Evolutionary conservation across 2,888 invertebrate genomes (phyloP), one percentile per base, ranked within the genome.

Genomic region (Arctia plantaginis): DNA sequence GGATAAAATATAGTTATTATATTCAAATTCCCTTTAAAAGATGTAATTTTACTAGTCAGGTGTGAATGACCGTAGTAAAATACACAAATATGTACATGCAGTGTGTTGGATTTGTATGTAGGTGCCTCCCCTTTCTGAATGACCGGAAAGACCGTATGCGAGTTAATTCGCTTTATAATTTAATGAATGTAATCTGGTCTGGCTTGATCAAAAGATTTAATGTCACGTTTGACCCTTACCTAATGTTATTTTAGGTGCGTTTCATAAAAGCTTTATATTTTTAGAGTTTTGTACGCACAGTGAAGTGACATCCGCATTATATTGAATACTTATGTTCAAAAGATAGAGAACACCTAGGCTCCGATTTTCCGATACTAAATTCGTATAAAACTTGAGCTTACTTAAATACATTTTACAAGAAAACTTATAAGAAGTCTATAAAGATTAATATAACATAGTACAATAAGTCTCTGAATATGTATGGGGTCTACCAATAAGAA

Each of bases 101-200:
- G 65, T 35, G 59, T 18, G 18, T 67, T 73, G 70, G 73, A 75
- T 77, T 77, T 76, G 77, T 77, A 67, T 55, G 51, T 23, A 51
- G 6, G 51, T 51, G 8, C 51, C 71, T 72, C 83, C 84, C 85
- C 80, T 82, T 79, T 74, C 75, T 68, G 76, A 83, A 79, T 82
- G 82, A 81, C 85, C 88, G 87, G 86, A 81, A 84, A 80, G 27
- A 77, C 71, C 78, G 81, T 85, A 86, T 89, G 84, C 88, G 86
- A 84, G 80, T 84, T 79, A 78, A 73, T 78, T 83, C 82, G 83
- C 85, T 89, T 89, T 89, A 86, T 86, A 87, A 88, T 88, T 87
- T 84, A 88, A 88, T 90, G 87, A 90, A 90, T 91, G 87, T 86
- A 91, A 89, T 91, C 88, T 90, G 93, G 92, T 85, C 81, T 78